A percentile compares a stretch with the other conserved stretches of the same genome.
Conservation (phyloP, 2,113 vertebrate species). For the Rhineura floridana region DNA sequence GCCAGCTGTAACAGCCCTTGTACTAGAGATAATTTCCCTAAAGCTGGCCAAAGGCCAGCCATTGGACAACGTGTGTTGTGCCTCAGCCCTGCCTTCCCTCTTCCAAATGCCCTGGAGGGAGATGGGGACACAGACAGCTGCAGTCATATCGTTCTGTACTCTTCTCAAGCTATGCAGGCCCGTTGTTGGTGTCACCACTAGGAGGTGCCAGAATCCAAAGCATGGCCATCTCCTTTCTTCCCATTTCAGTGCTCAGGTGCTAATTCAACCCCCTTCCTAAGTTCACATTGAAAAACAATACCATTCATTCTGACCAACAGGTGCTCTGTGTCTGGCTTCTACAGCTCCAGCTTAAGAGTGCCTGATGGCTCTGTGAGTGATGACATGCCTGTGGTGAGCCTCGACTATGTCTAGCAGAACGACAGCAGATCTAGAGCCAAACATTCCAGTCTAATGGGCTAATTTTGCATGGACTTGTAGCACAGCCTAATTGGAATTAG, state of each 20-base stretch:
- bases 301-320: background rate
- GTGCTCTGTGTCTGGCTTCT: background rate
- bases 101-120: background rate
- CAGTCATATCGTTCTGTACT: background rate
- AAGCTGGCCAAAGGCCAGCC: too few species aligned
- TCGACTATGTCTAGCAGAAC: conserved; percentile 4
- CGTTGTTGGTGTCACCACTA: background rate
- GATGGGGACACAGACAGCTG: background rate
- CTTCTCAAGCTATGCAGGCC: background rate
- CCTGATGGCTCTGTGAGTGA: conserved; percentile 15
- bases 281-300: conserved; percentile 8
- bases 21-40: background rate
- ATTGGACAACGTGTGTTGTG: background rate
- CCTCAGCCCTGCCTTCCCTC: background rate
- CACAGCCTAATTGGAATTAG: background rate
- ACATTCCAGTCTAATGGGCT: conserved; percentile 32
- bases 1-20: too few species aligned
- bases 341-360: background rate
- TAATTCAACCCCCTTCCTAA: background rate
- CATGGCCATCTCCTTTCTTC: background rate
- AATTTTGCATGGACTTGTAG: conserved; percentile 15
- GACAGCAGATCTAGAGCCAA: conserved; percentile 3
- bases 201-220: background rate
- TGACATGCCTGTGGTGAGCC: conserved; percentile 6
- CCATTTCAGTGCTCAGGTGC: background rate